Conservation (phyloP, 1,140 invertebrate species). For the Drosophila prosaltans region DNA sequence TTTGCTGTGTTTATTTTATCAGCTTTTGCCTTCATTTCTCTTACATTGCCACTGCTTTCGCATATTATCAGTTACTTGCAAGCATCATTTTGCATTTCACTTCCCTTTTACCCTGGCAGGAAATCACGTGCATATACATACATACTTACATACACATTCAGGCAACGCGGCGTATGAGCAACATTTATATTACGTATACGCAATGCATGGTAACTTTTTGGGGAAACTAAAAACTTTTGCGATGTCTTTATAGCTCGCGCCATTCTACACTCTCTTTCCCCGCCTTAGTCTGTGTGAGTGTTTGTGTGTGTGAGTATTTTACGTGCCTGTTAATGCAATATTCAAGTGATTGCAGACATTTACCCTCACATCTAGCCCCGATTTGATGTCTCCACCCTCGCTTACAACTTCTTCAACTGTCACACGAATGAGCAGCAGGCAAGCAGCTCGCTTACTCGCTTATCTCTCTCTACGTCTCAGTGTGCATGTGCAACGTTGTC, state of each 20-base stretch:
- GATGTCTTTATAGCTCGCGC: conserved; percentile 74
- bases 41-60: conserved; percentile 17
- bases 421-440: conserved; percentile 69
- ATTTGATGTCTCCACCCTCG: conserved; percentile 28
- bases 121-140: conserved; percentile 65
- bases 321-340: conserved; percentile 82
- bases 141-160: conserved; percentile 22
- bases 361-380: not conserved
- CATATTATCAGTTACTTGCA: conserved; percentile 80
- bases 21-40: conserved; percentile 6
- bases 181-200: conserved; percentile 71
- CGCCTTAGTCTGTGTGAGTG: conserved; percentile 16
- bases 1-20: conserved; percentile 7
- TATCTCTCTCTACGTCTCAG: conserved; percentile 61
- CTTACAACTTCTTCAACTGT: conserved; percentile 81
- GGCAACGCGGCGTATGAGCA: conserved; percentile 69
- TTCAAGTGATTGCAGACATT: conserved; percentile 81
- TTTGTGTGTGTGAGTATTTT: conserved; percentile 51
- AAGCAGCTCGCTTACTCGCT: conserved; percentile 35
- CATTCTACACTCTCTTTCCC: conserved; percentile 16
- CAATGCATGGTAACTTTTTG: conserved; percentile 63
- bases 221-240: conserved; percentile 59
- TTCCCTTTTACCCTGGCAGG: conserved; percentile 52
- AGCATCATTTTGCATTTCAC: conserved; percentile 79
- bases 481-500: conserved; percentile 49